phyloP scores from a whole-genome alignment of 2,888 invertebrate genomes.

The Stenolophus ochropezus region DNA sequence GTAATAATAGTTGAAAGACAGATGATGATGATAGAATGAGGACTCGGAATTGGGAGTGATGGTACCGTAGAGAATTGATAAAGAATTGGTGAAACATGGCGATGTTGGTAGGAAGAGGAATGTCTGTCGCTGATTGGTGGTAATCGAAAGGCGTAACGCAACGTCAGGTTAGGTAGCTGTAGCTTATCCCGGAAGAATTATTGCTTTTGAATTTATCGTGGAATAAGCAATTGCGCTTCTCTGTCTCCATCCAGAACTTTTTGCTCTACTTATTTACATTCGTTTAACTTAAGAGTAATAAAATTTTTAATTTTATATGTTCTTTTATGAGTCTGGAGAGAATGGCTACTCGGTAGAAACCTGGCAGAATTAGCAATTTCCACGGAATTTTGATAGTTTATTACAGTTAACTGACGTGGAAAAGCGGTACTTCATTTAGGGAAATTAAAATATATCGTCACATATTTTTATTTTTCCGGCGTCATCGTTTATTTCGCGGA shows the following conservation, averaged over 20 bases:
- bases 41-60: too few species aligned
- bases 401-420: slow-evolving; percentile 4
- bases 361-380: neutral
- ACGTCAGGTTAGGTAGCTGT: neutral
- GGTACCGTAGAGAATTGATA: too few species aligned
- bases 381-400: slow-evolving; percentile 15
- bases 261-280: slow-evolving; percentile 32
- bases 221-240: slow-evolving; percentile 24
- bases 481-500: neutral
- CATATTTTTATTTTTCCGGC: slow-evolving; percentile 17
- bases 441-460: slow-evolving; percentile 32
- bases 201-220: slow-evolving; percentile 39
- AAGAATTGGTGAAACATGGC: neutral
- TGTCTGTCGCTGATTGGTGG: neutral
- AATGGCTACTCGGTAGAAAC: neutral
- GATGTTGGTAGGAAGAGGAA: neutral
- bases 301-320: slow-evolving; percentile 35
- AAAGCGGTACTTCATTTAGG: slow-evolving; percentile 5
- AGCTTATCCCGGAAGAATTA: slow-evolving; percentile 1
- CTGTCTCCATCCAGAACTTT: neutral
- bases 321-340: slow-evolving; percentile 10
- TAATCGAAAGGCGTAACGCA: neutral
- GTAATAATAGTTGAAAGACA: too few species aligned
- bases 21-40: too few species aligned
- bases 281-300: slow-evolving; percentile 28